These are phyloP conservation scores for Gnatocerus cornutus DNA, from an alignment of 2,888 invertebrate genomes.

Conservation along the genomic window DNA sequence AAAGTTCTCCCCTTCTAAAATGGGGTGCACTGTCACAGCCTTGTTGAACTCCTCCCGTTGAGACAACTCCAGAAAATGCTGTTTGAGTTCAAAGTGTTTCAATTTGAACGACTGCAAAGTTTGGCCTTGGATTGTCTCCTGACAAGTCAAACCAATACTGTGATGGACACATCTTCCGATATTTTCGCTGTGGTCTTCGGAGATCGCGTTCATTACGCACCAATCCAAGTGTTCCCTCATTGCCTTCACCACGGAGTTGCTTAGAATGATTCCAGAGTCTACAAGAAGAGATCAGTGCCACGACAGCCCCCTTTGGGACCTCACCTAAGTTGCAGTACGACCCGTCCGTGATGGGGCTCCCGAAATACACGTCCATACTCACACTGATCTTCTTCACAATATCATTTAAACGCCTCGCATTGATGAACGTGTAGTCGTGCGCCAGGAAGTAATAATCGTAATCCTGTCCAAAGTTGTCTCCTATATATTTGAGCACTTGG, in stretches of 20 bases:
- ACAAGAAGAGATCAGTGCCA: constrained; percentile 48
- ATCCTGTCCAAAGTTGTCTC: constrained; percentile 90
- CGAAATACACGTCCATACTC: constrained; percentile 89
- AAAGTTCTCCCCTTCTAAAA: constrained; percentile 76
- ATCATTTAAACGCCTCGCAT: constrained; percentile 82
- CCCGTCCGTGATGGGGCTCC: constrained; percentile 77
- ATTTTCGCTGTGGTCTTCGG: constrained; percentile 88
- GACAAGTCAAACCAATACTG: constrained; percentile 79
- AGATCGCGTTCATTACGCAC: constrained; percentile 91
- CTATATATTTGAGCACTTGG: constrained; percentile 91
- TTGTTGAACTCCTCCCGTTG: constrained; percentile 71
- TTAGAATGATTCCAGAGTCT: constrained; percentile 91
- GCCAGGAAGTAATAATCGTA: constrained; percentile 95
- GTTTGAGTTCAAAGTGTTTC: constrained; percentile 70
- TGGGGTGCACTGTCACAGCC: constrained; percentile 79
- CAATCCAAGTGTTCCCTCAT: constrained; percentile 88
- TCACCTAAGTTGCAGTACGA: constrained; percentile 82
- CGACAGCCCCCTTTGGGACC: background rate
- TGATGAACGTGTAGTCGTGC: constrained; percentile 89
- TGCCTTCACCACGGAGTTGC: constrained; percentile 87
- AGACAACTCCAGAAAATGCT: constrained; percentile 68
- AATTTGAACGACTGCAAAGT: constrained; percentile 70
- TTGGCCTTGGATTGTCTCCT: constrained; percentile 72
- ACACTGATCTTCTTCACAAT: constrained; percentile 87
- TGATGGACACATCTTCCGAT: constrained; percentile 90